These are phyloP conservation scores for Drosophila neotestacea DNA, from an alignment of 2,888 invertebrate genomes.

Conservation along the genomic window DNA sequence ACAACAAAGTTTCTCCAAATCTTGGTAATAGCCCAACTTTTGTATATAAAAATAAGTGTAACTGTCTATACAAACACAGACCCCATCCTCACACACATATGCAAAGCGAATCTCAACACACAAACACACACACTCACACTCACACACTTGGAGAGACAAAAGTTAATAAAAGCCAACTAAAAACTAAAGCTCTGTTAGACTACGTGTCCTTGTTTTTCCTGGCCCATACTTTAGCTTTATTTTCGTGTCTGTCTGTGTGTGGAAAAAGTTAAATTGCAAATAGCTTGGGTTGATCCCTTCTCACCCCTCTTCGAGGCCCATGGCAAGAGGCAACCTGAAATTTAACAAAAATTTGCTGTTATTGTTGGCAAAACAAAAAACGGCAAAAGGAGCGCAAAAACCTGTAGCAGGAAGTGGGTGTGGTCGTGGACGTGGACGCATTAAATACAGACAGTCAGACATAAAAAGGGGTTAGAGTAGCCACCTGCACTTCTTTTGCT, in stretches of 20 bases:
- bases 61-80: slow-evolving; percentile 42
- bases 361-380: slow-evolving; percentile 71
- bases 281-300: slow-evolving; percentile 59
- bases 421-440: slow-evolving; percentile 44
- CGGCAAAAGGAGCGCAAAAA: slow-evolving; percentile 39
- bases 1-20: slow-evolving; percentile 62
- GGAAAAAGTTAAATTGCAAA: slow-evolving; percentile 79
- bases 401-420: slow-evolving; percentile 20
- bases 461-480: slow-evolving; percentile 61
- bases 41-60: slow-evolving; percentile 69
- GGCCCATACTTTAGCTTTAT: slow-evolving; percentile 36
- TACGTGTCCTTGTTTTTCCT: slow-evolving; percentile 69
- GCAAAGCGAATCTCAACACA: not conserved
- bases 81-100: slow-evolving; percentile 14
- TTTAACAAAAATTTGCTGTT: slow-evolving; percentile 77
- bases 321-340: slow-evolving; percentile 64
- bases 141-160: slow-evolving; percentile 50
- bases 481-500: slow-evolving; percentile 7
- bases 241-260: slow-evolving; percentile 33
- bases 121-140: slow-evolving; percentile 24
- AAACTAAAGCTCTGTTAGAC: slow-evolving; percentile 69
- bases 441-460: slow-evolving; percentile 55
- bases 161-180: slow-evolving; percentile 78
- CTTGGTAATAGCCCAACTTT: slow-evolving; percentile 78
- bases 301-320: not conserved